A percentile compares a stretch with the other conserved stretches of the same genome.
Conservation (phyloP, 2,888 invertebrate species). For the Cremastinae sp. region DNA sequence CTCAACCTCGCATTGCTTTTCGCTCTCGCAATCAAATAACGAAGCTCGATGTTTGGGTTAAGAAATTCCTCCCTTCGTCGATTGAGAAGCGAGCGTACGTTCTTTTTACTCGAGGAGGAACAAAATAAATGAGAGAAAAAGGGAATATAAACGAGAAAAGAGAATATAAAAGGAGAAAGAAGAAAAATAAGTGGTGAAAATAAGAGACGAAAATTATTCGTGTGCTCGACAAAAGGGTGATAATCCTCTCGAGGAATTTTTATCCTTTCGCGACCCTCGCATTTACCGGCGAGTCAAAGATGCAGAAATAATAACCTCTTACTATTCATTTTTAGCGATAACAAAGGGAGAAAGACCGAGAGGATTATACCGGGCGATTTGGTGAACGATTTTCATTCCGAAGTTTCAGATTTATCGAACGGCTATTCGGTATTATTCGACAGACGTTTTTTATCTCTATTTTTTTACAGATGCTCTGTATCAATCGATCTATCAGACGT, state of each 20-base stretch:
- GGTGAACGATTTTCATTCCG: too few species aligned
- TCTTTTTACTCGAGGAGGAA: neutral
- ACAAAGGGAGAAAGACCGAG: neutral
- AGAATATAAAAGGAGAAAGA: slow-evolving; percentile 18
- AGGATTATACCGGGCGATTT: neutral
- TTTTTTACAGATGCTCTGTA: too few species aligned
- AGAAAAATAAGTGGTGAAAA: slow-evolving; percentile 10
- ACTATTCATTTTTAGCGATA: neutral
- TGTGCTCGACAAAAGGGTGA: neutral
- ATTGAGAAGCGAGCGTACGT: neutral
- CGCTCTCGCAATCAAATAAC: slow-evolving; percentile 61
- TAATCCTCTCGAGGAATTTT: slow-evolving; percentile 23
- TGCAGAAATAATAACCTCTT: too few species aligned
- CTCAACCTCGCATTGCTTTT: slow-evolving; percentile 61
- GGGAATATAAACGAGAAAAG: slow-evolving; percentile 1
- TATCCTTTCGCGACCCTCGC: neutral
- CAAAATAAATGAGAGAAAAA: too few species aligned
- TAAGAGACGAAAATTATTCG: neutral
- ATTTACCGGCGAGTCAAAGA: neutral
- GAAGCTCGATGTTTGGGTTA: slow-evolving; percentile 32
- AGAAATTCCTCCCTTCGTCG: slow-evolving; percentile 29
- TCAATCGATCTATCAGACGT: too few species aligned
- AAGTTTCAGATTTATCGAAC: too few species aligned
- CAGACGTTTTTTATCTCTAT: too few species aligned
- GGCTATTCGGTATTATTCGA: too few species aligned